Evolutionary conservation across 2,888 invertebrate species (phyloP).

Genomic region (Eristalinus aeneus): DNA sequence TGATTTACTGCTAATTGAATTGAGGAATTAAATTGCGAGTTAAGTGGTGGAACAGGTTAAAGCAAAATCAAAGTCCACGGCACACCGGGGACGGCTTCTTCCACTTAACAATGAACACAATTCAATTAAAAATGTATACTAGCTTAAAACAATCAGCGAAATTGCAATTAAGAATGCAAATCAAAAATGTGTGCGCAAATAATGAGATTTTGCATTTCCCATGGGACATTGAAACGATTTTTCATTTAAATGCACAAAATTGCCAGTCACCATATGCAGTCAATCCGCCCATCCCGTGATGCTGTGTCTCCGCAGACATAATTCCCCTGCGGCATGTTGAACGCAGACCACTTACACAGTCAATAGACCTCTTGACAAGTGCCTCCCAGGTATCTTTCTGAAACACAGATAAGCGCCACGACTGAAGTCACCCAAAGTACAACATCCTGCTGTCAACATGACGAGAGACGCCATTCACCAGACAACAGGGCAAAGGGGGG

Average conservation of each 20-base stretch:
- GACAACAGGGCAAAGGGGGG: not conserved
- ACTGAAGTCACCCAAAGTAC: constrained; percentile 49
- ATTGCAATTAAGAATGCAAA: not conserved
- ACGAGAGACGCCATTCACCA: constrained; percentile 32
- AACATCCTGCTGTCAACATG: constrained; percentile 21
- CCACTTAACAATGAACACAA: not conserved
- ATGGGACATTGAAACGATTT: not conserved
- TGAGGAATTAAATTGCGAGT: not conserved
- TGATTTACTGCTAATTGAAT: constrained; percentile 65
- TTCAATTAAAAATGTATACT: not conserved
- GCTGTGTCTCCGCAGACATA: not conserved
- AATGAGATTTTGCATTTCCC: not conserved
- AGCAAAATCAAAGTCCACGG: too few species aligned
- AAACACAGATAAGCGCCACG: constrained; percentile 49
- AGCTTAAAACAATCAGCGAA: not conserved
- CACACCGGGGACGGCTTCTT: too few species aligned
- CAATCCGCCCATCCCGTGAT: not conserved
- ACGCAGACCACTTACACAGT: constrained; percentile 59
- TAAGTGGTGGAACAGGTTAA: not conserved
- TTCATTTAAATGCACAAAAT: not conserved
- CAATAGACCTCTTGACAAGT: constrained; percentile 59
- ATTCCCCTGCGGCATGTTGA: not conserved
- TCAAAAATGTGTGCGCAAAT: not conserved
- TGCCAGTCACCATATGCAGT: not conserved
- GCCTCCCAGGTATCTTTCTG: constrained; percentile 33